Conservation (phyloP, 2,113 vertebrate species). For the Maccullochella peelii region DNA sequence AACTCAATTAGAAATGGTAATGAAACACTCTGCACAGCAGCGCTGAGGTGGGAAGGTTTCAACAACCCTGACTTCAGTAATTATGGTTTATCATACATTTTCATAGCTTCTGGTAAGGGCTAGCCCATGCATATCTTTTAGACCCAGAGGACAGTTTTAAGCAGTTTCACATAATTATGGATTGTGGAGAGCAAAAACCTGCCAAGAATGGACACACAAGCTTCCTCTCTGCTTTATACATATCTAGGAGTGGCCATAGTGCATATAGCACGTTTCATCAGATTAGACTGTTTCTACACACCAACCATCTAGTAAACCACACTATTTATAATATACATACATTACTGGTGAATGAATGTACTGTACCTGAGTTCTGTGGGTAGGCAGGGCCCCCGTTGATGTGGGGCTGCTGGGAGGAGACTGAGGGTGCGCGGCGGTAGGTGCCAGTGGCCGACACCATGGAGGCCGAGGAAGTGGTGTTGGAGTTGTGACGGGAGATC, state of each 20-base stretch:
- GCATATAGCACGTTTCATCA: no score
- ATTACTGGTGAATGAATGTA: neutral
- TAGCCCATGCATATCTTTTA: neutral
- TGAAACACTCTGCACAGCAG: constrained; percentile 28
- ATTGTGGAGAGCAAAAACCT: neutral
- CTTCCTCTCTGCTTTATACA: neutral
- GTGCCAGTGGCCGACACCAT: constrained; percentile 98
- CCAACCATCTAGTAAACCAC: neutral
- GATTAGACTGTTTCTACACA: neutral
- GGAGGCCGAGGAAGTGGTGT: constrained; percentile 94
- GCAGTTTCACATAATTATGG: constrained; percentile 4
- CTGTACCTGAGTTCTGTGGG: constrained; percentile 94
- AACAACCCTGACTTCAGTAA: constrained; percentile 30
- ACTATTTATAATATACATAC: neutral
- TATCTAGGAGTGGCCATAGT: neutral
- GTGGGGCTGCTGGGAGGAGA: constrained; percentile 92
- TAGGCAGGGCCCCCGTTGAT: constrained; percentile 96
- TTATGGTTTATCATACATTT: constrained; percentile 44
- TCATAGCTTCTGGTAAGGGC: constrained; percentile 24
- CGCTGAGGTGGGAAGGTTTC: constrained; percentile 34
- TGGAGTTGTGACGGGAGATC: constrained; percentile 97
- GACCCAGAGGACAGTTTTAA: constrained; percentile 15
- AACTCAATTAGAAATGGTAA: constrained; percentile 57
- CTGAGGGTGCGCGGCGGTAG: constrained; percentile 97
- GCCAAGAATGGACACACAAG: neutral